Evolutionary conservation across 2,797 vertebrate species (phyloP).

Genomic region (Iguana delicatissima): DNA sequence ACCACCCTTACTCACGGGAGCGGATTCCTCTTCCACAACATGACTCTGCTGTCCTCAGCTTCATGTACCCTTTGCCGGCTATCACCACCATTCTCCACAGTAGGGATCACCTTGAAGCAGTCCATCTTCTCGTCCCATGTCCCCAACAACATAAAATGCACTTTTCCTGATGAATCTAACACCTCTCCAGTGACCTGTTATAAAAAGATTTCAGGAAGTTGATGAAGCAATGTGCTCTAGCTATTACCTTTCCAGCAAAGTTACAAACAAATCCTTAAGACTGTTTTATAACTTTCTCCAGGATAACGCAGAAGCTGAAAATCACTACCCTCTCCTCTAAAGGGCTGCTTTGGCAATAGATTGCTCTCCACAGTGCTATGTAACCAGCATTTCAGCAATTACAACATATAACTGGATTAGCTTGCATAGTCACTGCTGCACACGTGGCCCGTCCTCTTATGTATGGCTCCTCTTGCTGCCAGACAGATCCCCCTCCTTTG

Average conservation of each 20-base stretch:
- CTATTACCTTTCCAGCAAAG: background rate
- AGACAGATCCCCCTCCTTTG: background rate
- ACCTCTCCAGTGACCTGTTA: constrained; percentile 94
- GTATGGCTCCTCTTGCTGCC: background rate
- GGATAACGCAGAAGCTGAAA: background rate
- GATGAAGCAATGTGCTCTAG: background rate
- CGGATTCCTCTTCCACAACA: constrained; percentile 92
- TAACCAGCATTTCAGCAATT: background rate
- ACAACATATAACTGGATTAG: background rate
- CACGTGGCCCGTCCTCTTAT: background rate
- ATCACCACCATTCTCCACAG: constrained; percentile 88
- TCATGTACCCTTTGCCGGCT: constrained; percentile 87
- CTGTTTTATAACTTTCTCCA: background rate
- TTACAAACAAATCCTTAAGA: background rate
- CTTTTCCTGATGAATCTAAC: constrained; percentile 89
- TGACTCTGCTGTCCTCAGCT: constrained; percentile 83
- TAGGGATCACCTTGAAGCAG: constrained; percentile 87
- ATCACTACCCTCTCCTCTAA: background rate
- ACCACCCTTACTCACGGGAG: constrained; percentile 86
- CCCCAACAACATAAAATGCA: constrained; percentile 91
- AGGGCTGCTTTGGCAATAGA: background rate
- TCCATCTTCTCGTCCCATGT: constrained; percentile 99
- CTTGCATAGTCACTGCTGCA: background rate
- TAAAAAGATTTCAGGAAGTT: background rate
- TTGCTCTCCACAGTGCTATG: background rate